These are phyloP conservation scores for Sebastes cheni DNA, from an alignment of 2,797 vertebrate species.

Conservation along the genomic window DNA sequence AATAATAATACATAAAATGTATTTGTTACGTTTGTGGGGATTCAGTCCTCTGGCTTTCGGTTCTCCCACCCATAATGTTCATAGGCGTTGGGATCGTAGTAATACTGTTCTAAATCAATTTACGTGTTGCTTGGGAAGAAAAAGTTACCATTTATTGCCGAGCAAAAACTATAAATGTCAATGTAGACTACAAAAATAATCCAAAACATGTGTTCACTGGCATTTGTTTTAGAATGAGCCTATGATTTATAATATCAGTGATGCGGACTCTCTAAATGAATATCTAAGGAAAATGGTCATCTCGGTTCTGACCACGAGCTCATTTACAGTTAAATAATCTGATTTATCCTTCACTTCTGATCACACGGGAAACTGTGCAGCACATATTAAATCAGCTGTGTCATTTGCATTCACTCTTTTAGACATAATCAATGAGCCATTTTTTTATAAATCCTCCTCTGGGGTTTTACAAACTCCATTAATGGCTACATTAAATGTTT, in stretches of 20 bases:
- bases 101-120: not conserved
- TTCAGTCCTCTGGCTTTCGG: not conserved
- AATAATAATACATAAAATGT: not conserved
- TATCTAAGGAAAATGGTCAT: not conserved
- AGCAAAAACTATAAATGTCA: not conserved
- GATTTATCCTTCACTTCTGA: not conserved
- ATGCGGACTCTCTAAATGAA: not conserved
- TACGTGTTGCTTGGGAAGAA: not conserved
- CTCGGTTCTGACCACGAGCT: not conserved
- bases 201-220: not conserved
- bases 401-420: not conserved
- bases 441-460: not conserved
- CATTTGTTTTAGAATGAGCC: not conserved
- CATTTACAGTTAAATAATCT: not conserved
- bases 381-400: not conserved
- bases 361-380: not conserved
- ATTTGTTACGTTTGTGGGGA: not conserved
- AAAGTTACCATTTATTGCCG: not conserved
- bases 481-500: not conserved
- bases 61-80: not conserved
- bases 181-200: not conserved
- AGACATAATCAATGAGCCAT: not conserved
- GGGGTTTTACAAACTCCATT: not conserved
- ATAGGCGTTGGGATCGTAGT: not conserved
- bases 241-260: not conserved